These are phyloP conservation scores for Synergus japonicus DNA, from an alignment of 2,888 invertebrate species.

Conservation along the genomic window DNA sequence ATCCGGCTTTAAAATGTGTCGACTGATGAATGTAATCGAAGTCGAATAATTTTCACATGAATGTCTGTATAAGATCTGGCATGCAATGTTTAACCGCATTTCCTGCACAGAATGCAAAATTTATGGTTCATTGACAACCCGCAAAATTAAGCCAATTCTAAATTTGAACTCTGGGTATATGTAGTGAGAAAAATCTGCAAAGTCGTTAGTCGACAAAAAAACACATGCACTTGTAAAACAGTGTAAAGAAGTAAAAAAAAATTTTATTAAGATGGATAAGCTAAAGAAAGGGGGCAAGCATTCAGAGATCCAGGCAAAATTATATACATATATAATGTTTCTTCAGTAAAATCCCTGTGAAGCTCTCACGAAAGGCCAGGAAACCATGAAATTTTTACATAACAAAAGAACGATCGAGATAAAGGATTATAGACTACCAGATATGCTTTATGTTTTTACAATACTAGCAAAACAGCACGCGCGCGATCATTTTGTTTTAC, in stretches of 20 bases:
- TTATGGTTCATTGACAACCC: not conserved
- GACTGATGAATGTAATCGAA: constrained; percentile 6
- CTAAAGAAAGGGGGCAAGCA: not conserved
- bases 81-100: constrained; percentile 9
- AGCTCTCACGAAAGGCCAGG: not conserved
- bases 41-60: constrained; percentile 25
- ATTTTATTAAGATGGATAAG: not conserved
- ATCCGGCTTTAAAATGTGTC: constrained; percentile 31
- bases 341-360: not conserved
- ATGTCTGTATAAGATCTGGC: not conserved
- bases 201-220: not conserved
- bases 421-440: not conserved
- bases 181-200: not conserved
- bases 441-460: not conserved
- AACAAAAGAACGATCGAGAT: not conserved
- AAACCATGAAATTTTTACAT: not conserved
- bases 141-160: not conserved
- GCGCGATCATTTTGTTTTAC: too few species aligned
- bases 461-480: not conserved
- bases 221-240: constrained; percentile 2
- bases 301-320: not conserved
- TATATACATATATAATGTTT: not conserved
- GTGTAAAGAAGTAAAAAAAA: not conserved
- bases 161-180: not conserved
- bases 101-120: not conserved